Base-by-base conservation (phyloP, 2,888 invertebrate species). In the Epirrita christyi region DNA sequence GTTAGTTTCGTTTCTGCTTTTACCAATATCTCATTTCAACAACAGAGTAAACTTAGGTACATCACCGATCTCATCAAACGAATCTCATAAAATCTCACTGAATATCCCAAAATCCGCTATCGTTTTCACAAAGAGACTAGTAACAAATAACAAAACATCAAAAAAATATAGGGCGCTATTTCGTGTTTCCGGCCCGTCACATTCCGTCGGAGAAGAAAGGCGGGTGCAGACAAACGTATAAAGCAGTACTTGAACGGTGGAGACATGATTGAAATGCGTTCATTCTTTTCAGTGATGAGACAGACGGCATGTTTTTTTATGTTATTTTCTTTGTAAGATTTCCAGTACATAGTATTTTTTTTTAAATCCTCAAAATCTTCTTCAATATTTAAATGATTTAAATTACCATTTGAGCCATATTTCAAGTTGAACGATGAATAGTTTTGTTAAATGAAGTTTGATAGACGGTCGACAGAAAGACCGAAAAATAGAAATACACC, bases 111-210 rank as follows among this genome's bases (percentile, higher is more conserved):
- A 34, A 34, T 51, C 43, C 28, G 34, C 46, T 53, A 46, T 46
- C 27, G 32, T 40, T 53, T 15, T 43, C 51, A 44, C 44, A 52
- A 44, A 44, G 44, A 28, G 38, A 21, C 21, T 45, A 8, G 7
- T 7, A 13, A 27, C 46, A 49, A 50, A 43, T 50, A 36, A 51
- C 43, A 51, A 51, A 43, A 43, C 50, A 11, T 9, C 27, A 10
- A 11, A 50, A 32, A 11, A 43, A 43, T n/a, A 37, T 15, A 44
- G 34, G 38, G 47, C 11, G 38, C 27, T 44, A 14, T 52, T 52
- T 42, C 14, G 21, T 10, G 28, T 52, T 38, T 45, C 28, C 37
- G 9, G 37, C n/a, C 51, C 9, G 37, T 36, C 41, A 38, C 36
- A 55, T 50, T 55, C 44, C 45, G 37, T 34, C 42, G 32, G 40